Conservation (phyloP, 2,113 vertebrate genomes). For the Cathartes aura region DNA sequence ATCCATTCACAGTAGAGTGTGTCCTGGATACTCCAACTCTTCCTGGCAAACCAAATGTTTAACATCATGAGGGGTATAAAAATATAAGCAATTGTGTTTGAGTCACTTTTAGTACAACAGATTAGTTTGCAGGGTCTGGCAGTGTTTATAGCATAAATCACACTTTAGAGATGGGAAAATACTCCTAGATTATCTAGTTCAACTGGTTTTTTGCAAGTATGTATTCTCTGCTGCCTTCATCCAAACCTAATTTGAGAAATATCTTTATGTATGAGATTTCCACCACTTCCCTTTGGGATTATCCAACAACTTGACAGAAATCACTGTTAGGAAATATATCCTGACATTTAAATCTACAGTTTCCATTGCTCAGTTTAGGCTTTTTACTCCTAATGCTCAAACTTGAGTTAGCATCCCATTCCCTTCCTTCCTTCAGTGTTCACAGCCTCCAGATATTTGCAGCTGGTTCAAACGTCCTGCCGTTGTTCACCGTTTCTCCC, state of each 20-base stretch:
- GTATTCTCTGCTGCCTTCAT: slow-evolving; percentile 17
- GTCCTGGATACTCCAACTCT: slow-evolving; percentile 31
- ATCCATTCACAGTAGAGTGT: slow-evolving; percentile 38
- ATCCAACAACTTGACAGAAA: slow-evolving; percentile 25
- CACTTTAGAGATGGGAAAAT: slow-evolving; percentile 47
- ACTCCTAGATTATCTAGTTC: slow-evolving; percentile 31
- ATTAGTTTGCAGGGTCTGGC: slow-evolving; percentile 47
- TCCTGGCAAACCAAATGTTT: slow-evolving; percentile 36
- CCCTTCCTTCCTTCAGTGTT: not conserved
- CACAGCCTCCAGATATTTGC: not conserved
- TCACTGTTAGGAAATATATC: slow-evolving; percentile 10
- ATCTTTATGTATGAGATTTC: not conserved
- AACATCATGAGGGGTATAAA: slow-evolving; percentile 54
- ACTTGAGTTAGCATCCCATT: not conserved
- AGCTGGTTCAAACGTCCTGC: not conserved
- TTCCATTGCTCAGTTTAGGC: not conserved
- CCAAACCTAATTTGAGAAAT: slow-evolving; percentile 29
- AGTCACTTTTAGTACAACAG: slow-evolving; percentile 40
- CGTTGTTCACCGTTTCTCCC: not conserved
- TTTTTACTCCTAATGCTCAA: not conserved
- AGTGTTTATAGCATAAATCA: slow-evolving; percentile 42
- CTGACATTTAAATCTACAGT: slow-evolving; percentile 15
- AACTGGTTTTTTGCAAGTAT: not conserved
- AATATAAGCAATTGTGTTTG: slow-evolving; percentile 17
- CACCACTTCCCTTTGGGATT: slow-evolving; percentile 25